phyloP scores from a whole-genome alignment of 1,140 invertebrate species.

The Xylocopa sonorina region DNA sequence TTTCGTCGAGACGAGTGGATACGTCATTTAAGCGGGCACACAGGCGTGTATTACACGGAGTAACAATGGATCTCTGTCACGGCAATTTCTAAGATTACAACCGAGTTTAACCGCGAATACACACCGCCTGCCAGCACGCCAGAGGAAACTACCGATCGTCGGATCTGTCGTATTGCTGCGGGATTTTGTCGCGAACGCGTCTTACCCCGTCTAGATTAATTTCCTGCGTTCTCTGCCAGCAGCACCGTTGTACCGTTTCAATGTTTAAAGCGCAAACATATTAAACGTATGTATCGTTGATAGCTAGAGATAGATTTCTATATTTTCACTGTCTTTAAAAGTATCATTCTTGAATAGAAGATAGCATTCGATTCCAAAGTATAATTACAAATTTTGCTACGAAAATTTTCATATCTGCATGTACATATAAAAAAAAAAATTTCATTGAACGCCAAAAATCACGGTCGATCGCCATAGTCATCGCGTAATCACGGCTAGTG shows the following conservation, averaged over 20 bases:
- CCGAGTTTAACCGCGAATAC: conserved; percentile 60
- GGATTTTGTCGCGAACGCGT: conserved; percentile 52
- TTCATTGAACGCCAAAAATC: background rate
- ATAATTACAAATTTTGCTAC: no score
- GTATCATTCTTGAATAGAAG: no score
- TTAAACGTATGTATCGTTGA: no score
- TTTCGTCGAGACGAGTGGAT: background rate
- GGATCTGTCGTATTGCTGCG: conserved; percentile 62
- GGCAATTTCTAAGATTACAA: conserved; percentile 66
- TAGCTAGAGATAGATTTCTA: no score
- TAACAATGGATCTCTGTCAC: conserved; percentile 45
- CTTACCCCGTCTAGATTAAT: conserved; percentile 56
- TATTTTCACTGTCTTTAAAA: no score
- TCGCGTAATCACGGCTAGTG: conserved; percentile 63
- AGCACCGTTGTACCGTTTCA: no score
- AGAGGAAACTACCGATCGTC: conserved; percentile 51
- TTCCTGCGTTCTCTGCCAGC: conserved; percentile 29
- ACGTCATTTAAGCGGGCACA: background rate
- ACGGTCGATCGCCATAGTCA: background rate
- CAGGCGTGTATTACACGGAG: conserved; percentile 35
- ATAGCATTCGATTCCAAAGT: no score
- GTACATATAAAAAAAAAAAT: background rate
- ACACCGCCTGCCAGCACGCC: conserved; percentile 48
- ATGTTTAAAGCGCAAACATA: background rate
- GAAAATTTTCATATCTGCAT: background rate